phyloP scores from a whole-genome alignment of 2,113 vertebrate genomes.

The Hemicordylus capensis region DNA sequence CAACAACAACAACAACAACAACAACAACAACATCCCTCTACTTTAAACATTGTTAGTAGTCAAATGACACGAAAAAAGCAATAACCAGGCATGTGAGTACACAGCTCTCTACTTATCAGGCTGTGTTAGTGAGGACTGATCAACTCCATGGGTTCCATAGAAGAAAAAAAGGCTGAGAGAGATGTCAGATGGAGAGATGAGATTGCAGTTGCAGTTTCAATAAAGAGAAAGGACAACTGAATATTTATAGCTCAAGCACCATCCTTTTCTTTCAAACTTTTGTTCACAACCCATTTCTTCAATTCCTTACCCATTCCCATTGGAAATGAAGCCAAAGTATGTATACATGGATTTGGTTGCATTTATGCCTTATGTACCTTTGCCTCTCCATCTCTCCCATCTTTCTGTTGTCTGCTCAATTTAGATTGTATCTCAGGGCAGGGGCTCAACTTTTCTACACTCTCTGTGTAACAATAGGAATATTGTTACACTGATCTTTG shows the following conservation, averaged over 20 bases:
- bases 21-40: not conserved
- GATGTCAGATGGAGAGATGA: not conserved
- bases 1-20: too few species aligned
- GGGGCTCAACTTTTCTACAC: too few species aligned
- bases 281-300: not conserved
- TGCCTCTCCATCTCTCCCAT: not conserved
- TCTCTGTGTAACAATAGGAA: not conserved
- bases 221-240: not conserved
- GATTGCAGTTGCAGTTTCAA: not conserved
- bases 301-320: not conserved
- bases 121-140: not conserved
- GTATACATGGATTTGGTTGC: not conserved
- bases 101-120: constrained; percentile 40
- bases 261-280: not conserved
- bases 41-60: constrained; percentile 26
- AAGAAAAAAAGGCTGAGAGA: too few species aligned
- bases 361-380: not conserved
- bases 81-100: constrained; percentile 42
- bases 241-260: not conserved
- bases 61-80: constrained; percentile 53
- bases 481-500: not conserved
- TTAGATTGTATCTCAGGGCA: not conserved
- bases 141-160: too few species aligned
- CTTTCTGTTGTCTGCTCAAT: not conserved
- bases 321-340: not conserved